phyloP scores from a whole-genome alignment of 2,888 invertebrate species.

The Coronaproctus castanopsis region DNA sequence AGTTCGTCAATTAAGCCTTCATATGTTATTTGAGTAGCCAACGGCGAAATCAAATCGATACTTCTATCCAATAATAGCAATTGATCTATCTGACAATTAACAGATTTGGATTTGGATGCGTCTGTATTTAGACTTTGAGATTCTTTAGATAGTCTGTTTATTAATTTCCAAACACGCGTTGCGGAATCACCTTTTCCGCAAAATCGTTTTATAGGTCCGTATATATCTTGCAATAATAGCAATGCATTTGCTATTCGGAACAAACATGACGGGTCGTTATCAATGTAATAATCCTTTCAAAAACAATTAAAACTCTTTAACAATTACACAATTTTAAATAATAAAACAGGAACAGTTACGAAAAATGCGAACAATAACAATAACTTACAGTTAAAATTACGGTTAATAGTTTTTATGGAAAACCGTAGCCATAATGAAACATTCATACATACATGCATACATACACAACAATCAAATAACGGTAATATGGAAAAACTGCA shows the following conservation, averaged over 20 bases:
- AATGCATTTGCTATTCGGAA: constrained; percentile 74
- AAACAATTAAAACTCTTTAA: background rate
- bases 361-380: too few species aligned
- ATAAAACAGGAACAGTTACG: too few species aligned
- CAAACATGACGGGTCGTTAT: constrained; percentile 72
- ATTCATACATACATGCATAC: too few species aligned
- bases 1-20: constrained; percentile 94
- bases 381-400: too few species aligned
- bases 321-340: background rate
- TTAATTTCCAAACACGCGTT: constrained; percentile 70
- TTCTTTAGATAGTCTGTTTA: constrained; percentile 50
- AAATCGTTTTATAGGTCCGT: constrained; percentile 71
- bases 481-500: constrained; percentile 6
- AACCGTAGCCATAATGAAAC: too few species aligned
- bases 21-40: constrained; percentile 88
- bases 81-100: constrained; percentile 57
- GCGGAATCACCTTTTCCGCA: constrained; percentile 78
- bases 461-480: too few species aligned
- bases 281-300: constrained; percentile 52
- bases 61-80: constrained; percentile 74
- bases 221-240: constrained; percentile 63
- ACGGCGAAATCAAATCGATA: constrained; percentile 74
- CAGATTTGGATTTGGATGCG: constrained; percentile 27
- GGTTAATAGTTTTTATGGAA: too few species aligned
- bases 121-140: constrained; percentile 29